Evolutionary conservation across 2,888 invertebrate species (phyloP).

Genomic region (Epinotia bilunana): DNA sequence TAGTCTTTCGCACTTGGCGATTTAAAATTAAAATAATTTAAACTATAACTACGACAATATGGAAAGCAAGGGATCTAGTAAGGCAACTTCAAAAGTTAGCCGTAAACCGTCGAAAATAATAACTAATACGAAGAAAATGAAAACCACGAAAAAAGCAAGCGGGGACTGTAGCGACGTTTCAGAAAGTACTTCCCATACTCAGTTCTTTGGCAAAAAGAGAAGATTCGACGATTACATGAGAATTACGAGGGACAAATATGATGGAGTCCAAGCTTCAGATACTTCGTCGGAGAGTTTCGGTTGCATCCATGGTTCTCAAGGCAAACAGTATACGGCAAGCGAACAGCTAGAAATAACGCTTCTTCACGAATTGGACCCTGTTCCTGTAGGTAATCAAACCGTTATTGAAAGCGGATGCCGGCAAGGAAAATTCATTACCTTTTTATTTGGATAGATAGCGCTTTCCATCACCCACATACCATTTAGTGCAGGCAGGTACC

Average conservation of each 20-base stretch:
- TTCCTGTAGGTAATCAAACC: slow-evolving; percentile 25
- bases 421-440: slow-evolving; percentile 59
- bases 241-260: slow-evolving; percentile 61
- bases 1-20: background rate
- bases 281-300: slow-evolving; percentile 63
- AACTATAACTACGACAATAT: slow-evolving; percentile 42
- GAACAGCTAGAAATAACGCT: slow-evolving; percentile 63
- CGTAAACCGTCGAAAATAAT: background rate
- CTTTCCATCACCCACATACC: slow-evolving; percentile 73
- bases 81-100: background rate
- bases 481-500: slow-evolving; percentile 53
- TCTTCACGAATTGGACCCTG: slow-evolving; percentile 61
- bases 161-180: slow-evolving; percentile 54
- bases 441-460: slow-evolving; percentile 58
- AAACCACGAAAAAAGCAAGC: slow-evolving; percentile 50
- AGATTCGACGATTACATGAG: slow-evolving; percentile 52
- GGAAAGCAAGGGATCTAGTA: slow-evolving; percentile 49
- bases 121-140: background rate
- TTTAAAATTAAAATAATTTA: background rate
- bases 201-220: slow-evolving; percentile 57
- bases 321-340: slow-evolving; percentile 63
- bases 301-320: slow-evolving; percentile 64
- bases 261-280: slow-evolving; percentile 60
- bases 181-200: slow-evolving; percentile 62
- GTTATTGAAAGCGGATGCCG: slow-evolving; percentile 55